Base-by-base conservation (phyloP, 2,797 vertebrate species). In the Anableps anableps region DNA sequence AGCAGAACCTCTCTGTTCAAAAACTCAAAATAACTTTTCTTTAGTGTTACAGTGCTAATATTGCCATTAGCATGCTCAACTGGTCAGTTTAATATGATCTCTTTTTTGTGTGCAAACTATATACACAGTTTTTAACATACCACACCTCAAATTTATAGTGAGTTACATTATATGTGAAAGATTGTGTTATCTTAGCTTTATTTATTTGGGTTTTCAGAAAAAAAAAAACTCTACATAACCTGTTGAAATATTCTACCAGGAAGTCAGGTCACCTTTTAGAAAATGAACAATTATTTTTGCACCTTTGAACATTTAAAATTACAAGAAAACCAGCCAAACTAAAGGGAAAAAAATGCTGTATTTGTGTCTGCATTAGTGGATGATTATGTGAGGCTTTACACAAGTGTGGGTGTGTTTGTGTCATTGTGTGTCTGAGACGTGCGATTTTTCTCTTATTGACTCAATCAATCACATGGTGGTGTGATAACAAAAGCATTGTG, bases 381-480 rank as follows among this genome's bases (percentile, higher is more conserved):
- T 41, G 11, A 45, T 80, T 74, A n/a, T 36, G 71, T 45, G 55
- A 72, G 21, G 31, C 51, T 75, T 70, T 55, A 48, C 53, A 45
- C n/a, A 53, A 47, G 76, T 78, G 77, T 64, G 50, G 78, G n/a
- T 60, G 64, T 47, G 21, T 26, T 68, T 79, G 74, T 75, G 64
- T 78, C 80, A 64, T 73, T 78, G 62, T 68, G 79, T 71, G 74
- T 83, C 36, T 78, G 76, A 60, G 82, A 64, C 34, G 68, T n/a
- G 55, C 55, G 62, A 17, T 81, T 80, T 85, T 77, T 79, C 71
- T 81, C 64, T 90, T 91, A 91, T 88, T 90, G 89, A 83, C 83
- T 89, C 87, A 83, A 88, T 92, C 88, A 87, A 86, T 91, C 89
- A 90, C 81, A 74, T 50, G 71, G 38, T 76, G 70, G 53, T 86